Evolutionary conservation across 2,888 invertebrate genomes (phyloP).

Genomic region (Nineta flava): DNA sequence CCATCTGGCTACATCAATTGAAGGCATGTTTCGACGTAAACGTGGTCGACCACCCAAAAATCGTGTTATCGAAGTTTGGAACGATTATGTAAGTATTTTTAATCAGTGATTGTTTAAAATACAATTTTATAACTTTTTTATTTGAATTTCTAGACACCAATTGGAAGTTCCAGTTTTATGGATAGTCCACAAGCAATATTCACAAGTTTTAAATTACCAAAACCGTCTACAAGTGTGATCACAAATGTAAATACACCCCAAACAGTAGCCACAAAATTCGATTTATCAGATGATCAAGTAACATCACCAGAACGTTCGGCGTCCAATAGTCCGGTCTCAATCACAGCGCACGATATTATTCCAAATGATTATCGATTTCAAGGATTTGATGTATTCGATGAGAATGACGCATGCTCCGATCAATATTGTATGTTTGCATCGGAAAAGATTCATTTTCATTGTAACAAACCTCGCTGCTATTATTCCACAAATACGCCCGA

Average conservation of each 20-base stretch:
- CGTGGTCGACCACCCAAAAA: slow-evolving; percentile 95
- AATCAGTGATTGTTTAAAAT: no score
- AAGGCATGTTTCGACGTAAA: slow-evolving; percentile 84
- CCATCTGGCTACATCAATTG: slow-evolving; percentile 55
- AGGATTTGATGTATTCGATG: slow-evolving; percentile 43
- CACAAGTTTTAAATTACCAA: slow-evolving; percentile 83
- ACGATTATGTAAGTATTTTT: slow-evolving; percentile 50
- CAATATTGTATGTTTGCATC: slow-evolving; percentile 51
- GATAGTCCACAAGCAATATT: slow-evolving; percentile 81
- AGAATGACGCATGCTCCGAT: slow-evolving; percentile 54
- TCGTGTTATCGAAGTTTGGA: slow-evolving; percentile 81
- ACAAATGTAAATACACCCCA: background rate
- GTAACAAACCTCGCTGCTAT: slow-evolving; percentile 65
- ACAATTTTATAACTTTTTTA: slow-evolving; percentile 4
- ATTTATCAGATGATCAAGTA: background rate
- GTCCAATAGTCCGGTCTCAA: slow-evolving; percentile 24
- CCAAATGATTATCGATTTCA: slow-evolving; percentile 39
- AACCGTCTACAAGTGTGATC: slow-evolving; percentile 26
- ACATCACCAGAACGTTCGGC: slow-evolving; percentile 20
- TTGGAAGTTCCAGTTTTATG: slow-evolving; percentile 26
- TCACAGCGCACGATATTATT: slow-evolving; percentile 17
- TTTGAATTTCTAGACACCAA: slow-evolving; percentile 18
- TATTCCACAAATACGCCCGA: slow-evolving; percentile 67
- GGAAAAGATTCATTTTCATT: slow-evolving; percentile 67
- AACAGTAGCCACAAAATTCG: background rate